A percentile compares a stretch with the other conserved stretches of the same genome.
Evolutionary conservation across 1,140 invertebrate genomes (phyloP).

Genomic region (Drosophila melanogaster): DNA sequence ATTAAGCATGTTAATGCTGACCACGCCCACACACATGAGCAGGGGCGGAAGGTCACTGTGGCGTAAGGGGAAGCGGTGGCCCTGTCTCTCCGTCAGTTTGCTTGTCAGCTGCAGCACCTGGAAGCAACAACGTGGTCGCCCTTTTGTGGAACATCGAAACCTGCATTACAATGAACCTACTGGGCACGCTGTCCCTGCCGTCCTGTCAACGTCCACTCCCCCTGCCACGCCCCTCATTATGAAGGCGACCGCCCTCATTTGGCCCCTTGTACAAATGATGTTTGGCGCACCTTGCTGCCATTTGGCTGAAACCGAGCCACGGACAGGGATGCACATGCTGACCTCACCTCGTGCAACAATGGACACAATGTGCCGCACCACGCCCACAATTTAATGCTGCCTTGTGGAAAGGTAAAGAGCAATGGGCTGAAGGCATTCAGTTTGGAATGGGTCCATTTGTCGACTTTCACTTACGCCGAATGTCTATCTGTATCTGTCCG

Average conservation of each 20-base stretch:
- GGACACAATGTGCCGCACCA: background rate
- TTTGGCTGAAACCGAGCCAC: constrained; percentile 26
- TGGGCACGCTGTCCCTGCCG: constrained; percentile 1
- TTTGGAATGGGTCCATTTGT: background rate
- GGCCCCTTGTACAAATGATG: constrained; percentile 15
- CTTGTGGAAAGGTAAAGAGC: constrained; percentile 1
- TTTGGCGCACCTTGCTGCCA: constrained; percentile 31
- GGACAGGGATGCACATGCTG: constrained; percentile 18
- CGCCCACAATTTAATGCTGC: constrained; percentile 27
- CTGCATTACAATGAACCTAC: constrained; percentile 36
- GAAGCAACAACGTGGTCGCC: constrained; percentile 17
- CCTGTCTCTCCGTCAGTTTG: constrained; percentile 22
- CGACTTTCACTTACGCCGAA: constrained; percentile 24
- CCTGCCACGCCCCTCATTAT: background rate
- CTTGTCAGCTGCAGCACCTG: constrained; percentile 36
- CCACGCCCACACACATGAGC: constrained; percentile 23
- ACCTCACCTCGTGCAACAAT: constrained; percentile 33
- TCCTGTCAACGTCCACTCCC: background rate
- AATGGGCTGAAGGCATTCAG: background rate
- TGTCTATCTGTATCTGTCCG: constrained; percentile 38
- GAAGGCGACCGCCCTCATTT: background rate
- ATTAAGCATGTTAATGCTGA: constrained; percentile 36
- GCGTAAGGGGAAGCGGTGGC: background rate
- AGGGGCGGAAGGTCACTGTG: background rate
- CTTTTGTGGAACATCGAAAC: constrained; percentile 22